Evolutionary conservation across 2,113 vertebrate genomes (phyloP), one percentile per base, ranked within the genome.

Genomic region (Uria aalge): DNA sequence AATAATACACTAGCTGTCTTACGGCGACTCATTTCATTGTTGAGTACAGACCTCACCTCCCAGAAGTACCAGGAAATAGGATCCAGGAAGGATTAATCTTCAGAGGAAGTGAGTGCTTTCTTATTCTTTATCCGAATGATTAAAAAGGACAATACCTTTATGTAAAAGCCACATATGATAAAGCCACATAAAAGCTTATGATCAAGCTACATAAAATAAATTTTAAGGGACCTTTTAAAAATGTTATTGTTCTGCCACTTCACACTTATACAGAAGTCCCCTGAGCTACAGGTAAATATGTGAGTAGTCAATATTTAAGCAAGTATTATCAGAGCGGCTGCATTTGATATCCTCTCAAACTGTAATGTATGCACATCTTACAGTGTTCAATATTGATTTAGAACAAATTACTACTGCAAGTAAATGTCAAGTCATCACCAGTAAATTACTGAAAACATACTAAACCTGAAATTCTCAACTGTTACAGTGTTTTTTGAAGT

Each of bases 331-430:
- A 91, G 63, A 85, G 74, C 1, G 0, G 72, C 71, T 90, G 67
- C 45, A 74, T 56, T 73, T 66, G 89, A 96, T 85, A 92, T 48
- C 89, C 86, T 82, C 69, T 90, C 84, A 85, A 95, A 91, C 74
- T 59, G 14, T 40, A 92, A 68, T 71, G 67, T 91, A 91, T 85
- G 81, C 67, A 95, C 66, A 92, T 67, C 81, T 94, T 91, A 86
- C 41, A 52, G 50, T 43, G 81, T 66, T 94, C 84, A 90, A 94
- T 93, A 97, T 89, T 92, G 96, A 96, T 69, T 95, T 96, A 76
- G 53, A 95, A 93, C 68, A 95, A 86, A 95, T 82, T 88, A 91
- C 71, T 83, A 47, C 80, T 40, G 30, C 66, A 92, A 91, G 86
- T 59, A 96, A 95, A 95, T 85, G 94, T 87, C 91, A 92, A 94